Conservation (phyloP, 35 echinoderm and acorn worm genomes). For the Nesometra sesokonis region DNA sequence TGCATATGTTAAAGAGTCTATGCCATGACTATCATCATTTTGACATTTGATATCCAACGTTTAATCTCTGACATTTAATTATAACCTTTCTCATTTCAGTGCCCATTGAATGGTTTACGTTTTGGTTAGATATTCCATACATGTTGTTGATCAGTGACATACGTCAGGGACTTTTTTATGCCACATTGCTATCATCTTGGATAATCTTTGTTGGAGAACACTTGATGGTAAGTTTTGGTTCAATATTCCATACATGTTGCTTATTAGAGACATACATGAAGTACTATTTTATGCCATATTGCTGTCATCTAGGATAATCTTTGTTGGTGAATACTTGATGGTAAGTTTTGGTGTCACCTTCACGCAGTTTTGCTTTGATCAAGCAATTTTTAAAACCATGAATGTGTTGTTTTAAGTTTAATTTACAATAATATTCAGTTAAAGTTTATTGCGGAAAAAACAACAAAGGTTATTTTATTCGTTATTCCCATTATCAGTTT, state of each 20-base stretch:
- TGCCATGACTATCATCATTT: no score
- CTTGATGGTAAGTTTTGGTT: constrained; percentile 88
- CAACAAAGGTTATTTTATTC: no score
- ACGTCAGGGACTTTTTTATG: constrained; percentile 78
- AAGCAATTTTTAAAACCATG: no score
- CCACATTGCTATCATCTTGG: constrained; percentile 96
- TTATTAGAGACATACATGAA: constrained; percentile 80
- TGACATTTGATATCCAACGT: no score
- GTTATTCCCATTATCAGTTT: no score
- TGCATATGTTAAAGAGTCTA: no score
- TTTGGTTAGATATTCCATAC: constrained; percentile 59
- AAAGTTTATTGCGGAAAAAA: no score
- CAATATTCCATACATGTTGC: constrained; percentile 74
- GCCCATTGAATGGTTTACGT: background rate
- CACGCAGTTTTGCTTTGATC: no score
- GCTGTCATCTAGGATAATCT: constrained; percentile 96
- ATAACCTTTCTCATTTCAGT: background rate
- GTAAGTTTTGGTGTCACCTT: no score
- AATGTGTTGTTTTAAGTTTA: no score
- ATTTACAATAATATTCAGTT: no score
- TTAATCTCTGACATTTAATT: no score
- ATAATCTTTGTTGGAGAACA: constrained; percentile 97
- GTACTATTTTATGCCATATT: constrained; percentile 88
- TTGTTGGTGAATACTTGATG: constrained; percentile 95
- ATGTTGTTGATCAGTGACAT: constrained; percentile 93